Evolutionary conservation across 2,113 vertebrate genomes (phyloP), one percentile per base, ranked within the genome.

Genomic region (Chunga burmeisteri): DNA sequence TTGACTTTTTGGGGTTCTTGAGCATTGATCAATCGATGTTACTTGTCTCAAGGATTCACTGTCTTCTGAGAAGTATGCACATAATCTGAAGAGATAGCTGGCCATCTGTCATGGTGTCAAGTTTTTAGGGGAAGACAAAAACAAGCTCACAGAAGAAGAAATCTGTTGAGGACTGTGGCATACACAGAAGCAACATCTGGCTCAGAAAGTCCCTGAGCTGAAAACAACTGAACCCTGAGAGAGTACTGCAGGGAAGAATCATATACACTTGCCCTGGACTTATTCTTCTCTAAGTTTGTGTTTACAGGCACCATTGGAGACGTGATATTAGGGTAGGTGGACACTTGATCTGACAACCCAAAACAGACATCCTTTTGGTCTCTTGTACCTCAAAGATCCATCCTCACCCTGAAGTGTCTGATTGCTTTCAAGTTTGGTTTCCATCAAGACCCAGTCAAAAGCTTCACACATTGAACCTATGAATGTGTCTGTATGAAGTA

Each of bases 31-130:
- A 84, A 59, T 59, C 42, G 62, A 68, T 81, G 26, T 30, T 80
- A 53, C n/a, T 80, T 84, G 46, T 90, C 84, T 93, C 81, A 84
- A 87, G 70, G 42, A 74, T 53, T 93, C 70, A 70, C 55, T 67
- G n/a, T 95, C 90, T 93, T 94, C 86, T 62, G 67, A 88, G 74
- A 94, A 90, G 50, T 47, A 75, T 32, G 66, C 86, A 92, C 44
- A 26, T 75, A 84, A 95, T 70, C 55, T 73, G 77, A 94, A 94
- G 89, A 70, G 75, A 73, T 75, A 93, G 55, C 67, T 93, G 58
- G 40, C 80, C 72, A 81, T 88, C 90, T 93, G 75, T 83, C 86
- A 88, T 27, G 34, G 92, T 86, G 84, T 91, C 80, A 91, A 53
- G 30, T 58, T 91, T 77, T 91, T 62, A 91, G 78, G 53, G 46